Evolutionary conservation across 1,140 invertebrate genomes (phyloP).

Genomic region (Sipha flava): DNA sequence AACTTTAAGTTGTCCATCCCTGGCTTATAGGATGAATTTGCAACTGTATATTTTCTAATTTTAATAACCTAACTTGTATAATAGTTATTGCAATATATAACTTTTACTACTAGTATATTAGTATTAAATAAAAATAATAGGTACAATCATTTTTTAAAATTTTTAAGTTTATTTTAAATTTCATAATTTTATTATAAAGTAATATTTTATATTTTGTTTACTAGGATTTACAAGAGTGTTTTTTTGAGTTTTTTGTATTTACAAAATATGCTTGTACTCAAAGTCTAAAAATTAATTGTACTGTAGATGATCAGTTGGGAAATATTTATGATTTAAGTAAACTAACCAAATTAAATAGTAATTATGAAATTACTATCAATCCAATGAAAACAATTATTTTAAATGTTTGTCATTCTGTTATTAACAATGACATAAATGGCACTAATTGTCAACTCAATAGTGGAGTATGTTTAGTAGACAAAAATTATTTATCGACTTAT

Average conservation of each 20-base stretch:
- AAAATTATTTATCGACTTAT: background rate
- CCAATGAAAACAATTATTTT: background rate
- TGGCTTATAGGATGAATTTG: too few relatives aligned
- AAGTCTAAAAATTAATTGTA: background rate
- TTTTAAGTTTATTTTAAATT: too few relatives aligned
- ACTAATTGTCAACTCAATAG: background rate
- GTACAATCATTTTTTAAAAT: too few relatives aligned
- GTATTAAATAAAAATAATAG: too few relatives aligned
- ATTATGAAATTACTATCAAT: background rate
- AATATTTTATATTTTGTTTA: background rate
- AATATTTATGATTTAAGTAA: background rate
- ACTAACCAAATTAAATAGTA: background rate
- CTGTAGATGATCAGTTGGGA: background rate
- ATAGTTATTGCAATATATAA: too few relatives aligned
- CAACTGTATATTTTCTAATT: too few relatives aligned
- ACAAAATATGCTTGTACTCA: background rate
- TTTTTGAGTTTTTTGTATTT: background rate
- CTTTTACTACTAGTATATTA: too few relatives aligned
- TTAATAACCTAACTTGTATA: too few relatives aligned
- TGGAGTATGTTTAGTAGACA: conserved; percentile 9
- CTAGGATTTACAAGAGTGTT: background rate
- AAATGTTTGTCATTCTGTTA: conserved; percentile 22
- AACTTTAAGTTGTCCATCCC: too few relatives aligned
- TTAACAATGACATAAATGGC: conserved; percentile 10
- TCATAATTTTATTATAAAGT: background rate